Conservation (phyloP, 2,113 vertebrate species). For the Platanista minor region DNA sequence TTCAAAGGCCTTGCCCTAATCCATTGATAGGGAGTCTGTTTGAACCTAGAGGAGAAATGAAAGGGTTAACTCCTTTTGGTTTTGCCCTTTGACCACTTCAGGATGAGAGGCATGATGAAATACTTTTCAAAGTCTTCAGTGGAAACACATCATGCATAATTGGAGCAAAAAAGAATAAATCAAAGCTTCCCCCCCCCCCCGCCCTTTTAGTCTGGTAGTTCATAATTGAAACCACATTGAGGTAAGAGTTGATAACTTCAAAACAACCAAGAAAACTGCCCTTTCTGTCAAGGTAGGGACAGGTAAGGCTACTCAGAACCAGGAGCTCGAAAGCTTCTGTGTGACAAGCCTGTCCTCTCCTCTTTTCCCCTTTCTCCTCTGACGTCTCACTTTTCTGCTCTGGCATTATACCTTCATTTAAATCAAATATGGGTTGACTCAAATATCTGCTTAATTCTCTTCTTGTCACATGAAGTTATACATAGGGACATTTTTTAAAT, state of each 20-base stretch:
- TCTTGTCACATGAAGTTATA: constrained; percentile 21
- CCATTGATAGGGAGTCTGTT: neutral
- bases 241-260: constrained; percentile 78
- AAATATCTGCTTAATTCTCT: neutral
- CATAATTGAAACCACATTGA: constrained; percentile 96
- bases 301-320: constrained; percentile 55
- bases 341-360: neutral
- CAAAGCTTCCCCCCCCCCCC: constrained; percentile 77
- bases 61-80: constrained; percentile 81
- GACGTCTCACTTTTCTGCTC: constrained; percentile 51
- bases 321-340: constrained; percentile 40
- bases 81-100: constrained; percentile 86
- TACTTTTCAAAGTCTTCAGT: constrained; percentile 88
- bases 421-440: constrained; percentile 13
- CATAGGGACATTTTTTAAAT: neutral
- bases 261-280: constrained; percentile 65
- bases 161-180: constrained; percentile 93
- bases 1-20: neutral
- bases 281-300: constrained; percentile 56
- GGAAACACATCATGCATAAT: constrained; percentile 90
- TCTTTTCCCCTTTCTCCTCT: neutral
- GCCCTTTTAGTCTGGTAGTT: constrained; percentile 82
- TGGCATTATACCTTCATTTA: neutral
- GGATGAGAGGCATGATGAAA: constrained; percentile 88
- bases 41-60: constrained; percentile 47